Evolutionary conservation across 2,888 invertebrate species (phyloP).

Genomic region (Amaurobius ferox): DNA sequence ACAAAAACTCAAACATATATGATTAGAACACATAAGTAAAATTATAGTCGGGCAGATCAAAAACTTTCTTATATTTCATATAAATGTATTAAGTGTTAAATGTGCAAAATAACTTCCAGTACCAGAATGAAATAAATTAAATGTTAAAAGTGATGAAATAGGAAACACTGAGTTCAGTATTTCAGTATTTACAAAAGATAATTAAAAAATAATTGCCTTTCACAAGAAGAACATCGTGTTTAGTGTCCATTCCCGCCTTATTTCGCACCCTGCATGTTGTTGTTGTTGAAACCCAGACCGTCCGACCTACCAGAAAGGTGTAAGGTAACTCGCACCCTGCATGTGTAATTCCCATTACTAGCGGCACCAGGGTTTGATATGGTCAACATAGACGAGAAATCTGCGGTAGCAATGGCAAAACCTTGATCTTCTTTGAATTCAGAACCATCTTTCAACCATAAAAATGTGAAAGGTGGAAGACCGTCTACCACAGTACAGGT

Average conservation of each 20-base stretch:
- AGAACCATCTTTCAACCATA: constrained; percentile 42
- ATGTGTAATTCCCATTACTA: constrained; percentile 70
- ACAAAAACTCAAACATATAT: no score
- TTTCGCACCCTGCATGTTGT: constrained; percentile 54
- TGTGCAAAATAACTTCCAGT: no score
- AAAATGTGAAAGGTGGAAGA: constrained; percentile 23
- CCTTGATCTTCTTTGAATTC: not conserved
- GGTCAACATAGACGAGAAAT: constrained; percentile 32
- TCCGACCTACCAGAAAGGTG: no score
- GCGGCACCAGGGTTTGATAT: constrained; percentile 18
- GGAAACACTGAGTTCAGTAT: no score
- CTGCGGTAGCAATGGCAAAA: not conserved
- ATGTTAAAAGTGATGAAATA: no score
- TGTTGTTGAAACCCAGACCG: no score
- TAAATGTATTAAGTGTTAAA: no score
- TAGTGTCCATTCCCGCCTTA: constrained; percentile 41
- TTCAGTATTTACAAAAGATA: no score
- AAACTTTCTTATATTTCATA: no score
- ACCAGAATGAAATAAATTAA: no score
- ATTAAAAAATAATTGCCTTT: constrained; percentile 28
- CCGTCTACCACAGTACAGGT: constrained; percentile 25
- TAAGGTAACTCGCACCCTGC: constrained; percentile 33
- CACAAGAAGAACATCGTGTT: constrained; percentile 26
- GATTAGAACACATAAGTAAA: no score
- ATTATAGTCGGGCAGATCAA: no score